A percentile compares a stretch with the other conserved stretches of the same genome.
phyloP scores from a whole-genome alignment of 2,888 invertebrate genomes.

The Apamea monoglypha region DNA sequence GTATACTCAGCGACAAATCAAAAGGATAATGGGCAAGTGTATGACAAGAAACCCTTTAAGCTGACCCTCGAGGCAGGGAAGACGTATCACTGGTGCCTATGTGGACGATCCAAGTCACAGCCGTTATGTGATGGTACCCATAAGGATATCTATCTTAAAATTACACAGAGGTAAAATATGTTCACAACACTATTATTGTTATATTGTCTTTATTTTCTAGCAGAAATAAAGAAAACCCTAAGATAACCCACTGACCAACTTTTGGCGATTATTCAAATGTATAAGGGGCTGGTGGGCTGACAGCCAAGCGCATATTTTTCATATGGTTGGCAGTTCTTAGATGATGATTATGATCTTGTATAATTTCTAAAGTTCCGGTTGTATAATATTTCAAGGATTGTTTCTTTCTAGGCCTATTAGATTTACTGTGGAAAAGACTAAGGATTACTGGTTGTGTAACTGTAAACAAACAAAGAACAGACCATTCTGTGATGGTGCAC shows the following conservation, averaged over 20 bases:
- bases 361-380: not conserved
- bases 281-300: not conserved
- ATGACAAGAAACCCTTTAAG: slow-evolving; percentile 97
- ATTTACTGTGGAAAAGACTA: slow-evolving; percentile 96
- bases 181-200: not conserved
- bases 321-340: not conserved
- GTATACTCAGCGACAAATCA: slow-evolving; percentile 92
- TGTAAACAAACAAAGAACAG: slow-evolving; percentile 98
- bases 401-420: slow-evolving; percentile 92
- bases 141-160: slow-evolving; percentile 93
- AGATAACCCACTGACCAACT: too few species aligned
- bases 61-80: slow-evolving; percentile 93
- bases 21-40: slow-evolving; percentile 93
- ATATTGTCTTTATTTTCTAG: not conserved
- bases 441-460: slow-evolving; percentile 99
- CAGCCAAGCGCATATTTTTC: not conserved
- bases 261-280: not conserved
- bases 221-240: not conserved
- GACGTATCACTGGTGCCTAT: slow-evolving; percentile 97
- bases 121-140: slow-evolving; percentile 99
- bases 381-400: not conserved
- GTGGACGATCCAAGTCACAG: slow-evolving; percentile 97
- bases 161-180: slow-evolving; percentile 91
- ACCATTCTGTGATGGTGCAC: slow-evolving; percentile 99
- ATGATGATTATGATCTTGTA: not conserved